phyloP scores from a whole-genome alignment of 2,113 vertebrate genomes.

The Mungos mungo region DNA sequence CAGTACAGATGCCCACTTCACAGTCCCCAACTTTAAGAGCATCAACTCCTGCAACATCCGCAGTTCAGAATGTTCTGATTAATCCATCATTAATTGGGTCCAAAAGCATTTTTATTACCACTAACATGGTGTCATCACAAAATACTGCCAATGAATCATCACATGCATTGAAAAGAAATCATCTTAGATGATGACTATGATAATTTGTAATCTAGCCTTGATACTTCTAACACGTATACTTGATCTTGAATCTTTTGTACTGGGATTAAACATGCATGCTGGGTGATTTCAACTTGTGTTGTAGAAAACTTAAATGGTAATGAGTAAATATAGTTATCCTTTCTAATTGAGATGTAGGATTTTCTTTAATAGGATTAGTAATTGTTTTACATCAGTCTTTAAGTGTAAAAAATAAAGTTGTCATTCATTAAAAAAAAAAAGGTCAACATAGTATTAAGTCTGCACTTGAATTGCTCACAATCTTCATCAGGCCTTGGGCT shows the following conservation, averaged over 20 bases:
- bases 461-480: not conserved
- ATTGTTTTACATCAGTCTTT: too few relatives aligned
- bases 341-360: constrained; percentile 41
- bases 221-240: not conserved
- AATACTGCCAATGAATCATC: too few relatives aligned
- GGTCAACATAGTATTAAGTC: not conserved
- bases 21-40: constrained; percentile 85
- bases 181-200: constrained; percentile 96
- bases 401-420: constrained; percentile 69
- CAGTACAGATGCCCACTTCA: constrained; percentile 94
- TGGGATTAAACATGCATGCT: constrained; percentile 61
- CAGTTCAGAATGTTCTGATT: too few relatives aligned
- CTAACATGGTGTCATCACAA: too few relatives aligned
- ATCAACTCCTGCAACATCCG: constrained; percentile 84
- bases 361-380: too few relatives aligned
- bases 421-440: not conserved
- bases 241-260: constrained; percentile 41
- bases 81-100: too few relatives aligned
- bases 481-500: not conserved
- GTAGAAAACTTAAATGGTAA: constrained; percentile 47
- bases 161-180: too few relatives aligned
- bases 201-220: constrained; percentile 60
- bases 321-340: constrained; percentile 26
- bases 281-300: constrained; percentile 59
- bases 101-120: too few relatives aligned